Percentiles rank a stretch among this genome's conserved stretches.
phyloP scores from a whole-genome alignment of 2,797 vertebrate species.

The Ptychobarbus kaznakovi region DNA sequence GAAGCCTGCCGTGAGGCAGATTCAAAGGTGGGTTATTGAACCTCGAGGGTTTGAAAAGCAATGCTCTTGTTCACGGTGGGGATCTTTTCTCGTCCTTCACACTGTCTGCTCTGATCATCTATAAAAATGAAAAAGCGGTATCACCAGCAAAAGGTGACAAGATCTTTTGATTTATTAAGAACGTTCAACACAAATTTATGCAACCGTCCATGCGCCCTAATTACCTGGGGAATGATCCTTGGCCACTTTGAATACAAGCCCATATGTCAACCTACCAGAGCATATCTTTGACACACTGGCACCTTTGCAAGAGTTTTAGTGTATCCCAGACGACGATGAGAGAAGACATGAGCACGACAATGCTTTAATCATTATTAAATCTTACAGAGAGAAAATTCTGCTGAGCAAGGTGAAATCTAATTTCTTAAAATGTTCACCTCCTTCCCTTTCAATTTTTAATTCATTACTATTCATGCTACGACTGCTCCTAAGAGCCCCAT shows the following conservation, averaged over 20 bases:
- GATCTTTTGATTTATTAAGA: constrained; percentile 54
- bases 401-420: constrained; percentile 51
- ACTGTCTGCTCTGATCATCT: constrained; percentile 6
- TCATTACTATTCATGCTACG: constrained; percentile 50
- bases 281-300: constrained; percentile 1
- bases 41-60: constrained; percentile 17
- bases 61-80: not conserved
- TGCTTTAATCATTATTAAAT: constrained; percentile 41
- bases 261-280: constrained; percentile 42
- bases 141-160: constrained; percentile 15
- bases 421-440: constrained; percentile 46
- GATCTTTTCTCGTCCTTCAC: constrained; percentile 3
- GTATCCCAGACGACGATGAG: constrained; percentile 11
- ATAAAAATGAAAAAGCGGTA: constrained; percentile 14
- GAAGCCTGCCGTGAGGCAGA: constrained; percentile 17
- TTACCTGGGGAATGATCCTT: constrained; percentile 32
- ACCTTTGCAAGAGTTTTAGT: constrained; percentile 20
- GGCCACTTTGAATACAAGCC: constrained; percentile 35
- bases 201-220: constrained; percentile 10
- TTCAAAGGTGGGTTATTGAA: constrained; percentile 27
- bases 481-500: constrained; percentile 9
- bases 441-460: constrained; percentile 38
- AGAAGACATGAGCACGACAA: constrained; percentile 42
- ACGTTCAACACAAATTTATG: constrained; percentile 36
- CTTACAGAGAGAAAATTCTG: constrained; percentile 23